Conservation (phyloP, 2,888 invertebrate genomes). For the Ophraella communa region DNA sequence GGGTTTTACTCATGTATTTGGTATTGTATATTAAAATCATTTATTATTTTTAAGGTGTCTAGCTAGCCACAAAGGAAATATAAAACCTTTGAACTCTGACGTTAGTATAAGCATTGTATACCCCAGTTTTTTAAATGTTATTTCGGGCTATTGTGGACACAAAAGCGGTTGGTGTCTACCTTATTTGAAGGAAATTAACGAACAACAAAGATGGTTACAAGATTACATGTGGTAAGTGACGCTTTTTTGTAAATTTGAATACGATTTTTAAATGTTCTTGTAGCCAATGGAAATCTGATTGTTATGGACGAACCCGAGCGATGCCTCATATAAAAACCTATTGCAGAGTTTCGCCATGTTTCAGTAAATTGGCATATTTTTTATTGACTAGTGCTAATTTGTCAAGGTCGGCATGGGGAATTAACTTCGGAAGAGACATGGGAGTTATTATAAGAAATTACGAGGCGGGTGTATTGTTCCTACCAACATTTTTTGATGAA, state of each 20-base stretch:
- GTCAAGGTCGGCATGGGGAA: slow-evolving; percentile 98
- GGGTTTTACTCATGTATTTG: no score
- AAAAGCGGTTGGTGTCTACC: slow-evolving; percentile 89
- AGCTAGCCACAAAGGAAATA: slow-evolving; percentile 63
- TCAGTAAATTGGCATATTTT: slow-evolving; percentile 77
- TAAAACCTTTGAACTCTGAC: slow-evolving; percentile 63
- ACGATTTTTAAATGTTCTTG: slow-evolving; percentile 40
- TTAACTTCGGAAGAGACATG: slow-evolving; percentile 62
- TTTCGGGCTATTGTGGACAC: slow-evolving; percentile 82
- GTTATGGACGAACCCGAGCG: slow-evolving; percentile 74
- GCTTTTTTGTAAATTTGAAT: slow-evolving; percentile 30
- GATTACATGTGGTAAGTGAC: slow-evolving; percentile 79
- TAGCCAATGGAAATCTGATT: slow-evolving; percentile 85
- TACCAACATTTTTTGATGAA: slow-evolving; percentile 84
- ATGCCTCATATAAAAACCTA: slow-evolving; percentile 97
- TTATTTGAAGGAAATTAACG: slow-evolving; percentile 72
- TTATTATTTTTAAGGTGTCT: slow-evolving; percentile 62
- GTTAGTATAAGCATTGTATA: slow-evolving; percentile 70
- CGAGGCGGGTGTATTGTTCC: slow-evolving; percentile 88
- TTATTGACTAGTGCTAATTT: slow-evolving; percentile 92
- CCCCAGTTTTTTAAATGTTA: slow-evolving; percentile 84
- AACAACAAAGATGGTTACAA: slow-evolving; percentile 85
- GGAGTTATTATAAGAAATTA: slow-evolving; percentile 77
- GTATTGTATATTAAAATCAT: not conserved
- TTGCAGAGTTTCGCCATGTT: slow-evolving; percentile 74